Conservation (phyloP, 2,888 invertebrate genomes). For the Eurytoma californica region DNA sequence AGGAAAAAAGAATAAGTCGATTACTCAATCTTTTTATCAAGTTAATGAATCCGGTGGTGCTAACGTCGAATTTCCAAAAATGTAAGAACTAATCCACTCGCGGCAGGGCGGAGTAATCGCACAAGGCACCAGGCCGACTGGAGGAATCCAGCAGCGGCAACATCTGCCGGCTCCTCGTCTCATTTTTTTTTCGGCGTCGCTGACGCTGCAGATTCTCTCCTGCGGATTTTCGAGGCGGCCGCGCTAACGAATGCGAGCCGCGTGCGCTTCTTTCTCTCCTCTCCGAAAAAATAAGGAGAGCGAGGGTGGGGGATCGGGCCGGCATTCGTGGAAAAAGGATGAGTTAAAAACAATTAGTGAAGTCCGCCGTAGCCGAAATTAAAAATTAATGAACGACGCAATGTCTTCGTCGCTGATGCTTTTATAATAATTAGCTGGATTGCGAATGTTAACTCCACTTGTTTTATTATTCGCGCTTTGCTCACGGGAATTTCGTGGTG, state of each 20-base stretch:
- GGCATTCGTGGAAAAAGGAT: conserved; percentile 53
- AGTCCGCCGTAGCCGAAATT: conserved; percentile 47
- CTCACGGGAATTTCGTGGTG: no score
- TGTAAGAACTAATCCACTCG: neutral
- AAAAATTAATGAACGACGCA: conserved; percentile 34
- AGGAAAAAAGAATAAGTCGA: no score
- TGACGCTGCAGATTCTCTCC: conserved; percentile 30
- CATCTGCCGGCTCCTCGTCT: conserved; percentile 6
- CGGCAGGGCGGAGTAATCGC: neutral
- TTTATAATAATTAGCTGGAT: conserved; percentile 6
- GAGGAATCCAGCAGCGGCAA: neutral
- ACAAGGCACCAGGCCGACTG: neutral
- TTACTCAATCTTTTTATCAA: neutral
- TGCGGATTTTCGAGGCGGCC: conserved; percentile 8
- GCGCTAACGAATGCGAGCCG: conserved; percentile 54
- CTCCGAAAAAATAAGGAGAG: neutral
- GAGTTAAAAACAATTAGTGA: conserved; percentile 63
- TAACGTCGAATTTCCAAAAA: neutral
- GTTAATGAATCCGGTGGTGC: neutral
- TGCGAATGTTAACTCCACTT: neutral
- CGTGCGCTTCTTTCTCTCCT: conserved; percentile 21
- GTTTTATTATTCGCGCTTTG: no score
- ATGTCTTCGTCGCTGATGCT: conserved; percentile 6
- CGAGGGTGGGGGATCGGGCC: neutral
- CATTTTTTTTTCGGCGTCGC: conserved; percentile 17